Conservation (phyloP, 2,888 invertebrate genomes). For the Hydrotaea diabolus region DNA sequence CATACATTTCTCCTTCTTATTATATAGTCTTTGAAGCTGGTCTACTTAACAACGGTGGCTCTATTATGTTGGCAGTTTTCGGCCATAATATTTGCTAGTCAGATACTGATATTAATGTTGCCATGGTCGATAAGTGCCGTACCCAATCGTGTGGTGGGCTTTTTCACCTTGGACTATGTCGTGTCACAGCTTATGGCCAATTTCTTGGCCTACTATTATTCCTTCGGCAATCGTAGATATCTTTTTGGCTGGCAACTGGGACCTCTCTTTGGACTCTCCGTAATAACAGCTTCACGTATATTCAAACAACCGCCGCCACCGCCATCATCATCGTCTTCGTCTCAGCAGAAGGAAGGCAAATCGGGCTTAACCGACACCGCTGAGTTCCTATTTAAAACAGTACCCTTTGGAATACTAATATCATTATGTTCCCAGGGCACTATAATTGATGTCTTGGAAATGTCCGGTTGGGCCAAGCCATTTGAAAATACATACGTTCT, state of each 20-base stretch:
- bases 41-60: constrained; percentile 77
- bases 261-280: constrained; percentile 75
- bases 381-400: constrained; percentile 74
- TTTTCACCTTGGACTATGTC: constrained; percentile 77
- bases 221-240: constrained; percentile 77
- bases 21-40: constrained; percentile 76
- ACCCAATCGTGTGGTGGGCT: constrained; percentile 80
- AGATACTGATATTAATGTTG: constrained; percentile 87
- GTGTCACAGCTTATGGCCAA: constrained; percentile 78
- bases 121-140: constrained; percentile 85
- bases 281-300: constrained; percentile 73
- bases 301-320: constrained; percentile 68
- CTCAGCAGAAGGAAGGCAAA: constrained; percentile 45
- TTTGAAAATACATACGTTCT: constrained; percentile 75
- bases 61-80: constrained; percentile 89
- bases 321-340: neutral
- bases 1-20: constrained; percentile 20
- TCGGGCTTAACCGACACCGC: constrained; percentile 58
- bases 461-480: constrained; percentile 73
- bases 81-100: constrained; percentile 90
- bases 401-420: constrained; percentile 74
- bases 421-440: constrained; percentile 76
- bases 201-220: constrained; percentile 75
- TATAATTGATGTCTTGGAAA: constrained; percentile 75
- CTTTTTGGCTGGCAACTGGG: constrained; percentile 79